A percentile compares a stretch with the other conserved stretches of the same genome.
phyloP scores from a whole-genome alignment of 2,113 vertebrate species.

The Physeter macrocephalus region DNA sequence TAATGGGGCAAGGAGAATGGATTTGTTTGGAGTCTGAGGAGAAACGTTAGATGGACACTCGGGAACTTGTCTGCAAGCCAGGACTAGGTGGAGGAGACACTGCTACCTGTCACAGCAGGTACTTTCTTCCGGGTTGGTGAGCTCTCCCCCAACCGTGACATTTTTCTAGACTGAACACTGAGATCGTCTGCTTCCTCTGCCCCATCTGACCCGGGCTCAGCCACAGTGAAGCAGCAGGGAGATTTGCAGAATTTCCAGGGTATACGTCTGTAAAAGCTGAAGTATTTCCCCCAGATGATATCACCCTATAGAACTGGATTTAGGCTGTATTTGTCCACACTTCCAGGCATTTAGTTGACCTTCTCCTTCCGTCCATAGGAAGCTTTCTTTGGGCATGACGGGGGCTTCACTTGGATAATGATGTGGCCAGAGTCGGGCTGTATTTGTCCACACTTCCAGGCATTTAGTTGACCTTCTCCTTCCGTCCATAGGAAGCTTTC shows the following conservation, averaged over 20 bases:
- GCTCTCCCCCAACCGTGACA: not conserved
- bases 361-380: not conserved
- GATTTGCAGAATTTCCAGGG: not conserved
- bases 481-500: too few species aligned
- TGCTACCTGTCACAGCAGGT: not conserved
- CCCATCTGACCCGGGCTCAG: rapidly evolving
- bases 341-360: not conserved
- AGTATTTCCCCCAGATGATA: not conserved
- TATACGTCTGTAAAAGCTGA: not conserved
- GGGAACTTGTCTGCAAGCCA: not conserved
- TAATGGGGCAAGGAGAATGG: rapidly evolving
- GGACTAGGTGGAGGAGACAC: not conserved
- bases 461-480: too few species aligned
- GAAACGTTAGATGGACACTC: not conserved
- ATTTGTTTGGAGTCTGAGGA: not conserved
- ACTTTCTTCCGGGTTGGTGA: not conserved
- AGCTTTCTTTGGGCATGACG: not conserved
- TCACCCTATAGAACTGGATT: not conserved
- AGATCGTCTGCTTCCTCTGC: not conserved
- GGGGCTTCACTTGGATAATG: not conserved
- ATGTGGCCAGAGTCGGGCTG: not conserved
- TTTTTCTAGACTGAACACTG: not conserved
- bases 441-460: too few species aligned
- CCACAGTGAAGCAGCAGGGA: not conserved
- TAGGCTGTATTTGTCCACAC: not conserved